phyloP scores from a whole-genome alignment of 2,113 vertebrate genomes.

The Apodemus sylvaticus region DNA sequence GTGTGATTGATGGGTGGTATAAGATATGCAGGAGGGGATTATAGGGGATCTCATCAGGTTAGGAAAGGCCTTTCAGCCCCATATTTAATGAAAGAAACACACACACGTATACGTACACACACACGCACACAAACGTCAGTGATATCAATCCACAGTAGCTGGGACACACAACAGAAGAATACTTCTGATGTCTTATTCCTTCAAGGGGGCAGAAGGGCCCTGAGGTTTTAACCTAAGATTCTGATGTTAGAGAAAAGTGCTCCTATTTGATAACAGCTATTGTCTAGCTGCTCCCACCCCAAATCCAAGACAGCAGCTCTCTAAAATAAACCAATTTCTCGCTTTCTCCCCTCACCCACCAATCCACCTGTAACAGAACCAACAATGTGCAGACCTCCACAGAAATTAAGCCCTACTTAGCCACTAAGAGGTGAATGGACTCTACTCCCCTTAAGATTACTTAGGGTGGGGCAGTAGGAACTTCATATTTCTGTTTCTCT shows the following conservation, averaged over 20 bases:
- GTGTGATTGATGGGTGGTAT: not conserved
- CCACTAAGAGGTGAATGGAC: conserved; percentile 30
- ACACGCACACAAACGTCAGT: conserved; percentile 18
- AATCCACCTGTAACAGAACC: conserved; percentile 57
- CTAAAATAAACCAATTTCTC: conserved; percentile 46
- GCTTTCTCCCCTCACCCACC: not conserved
- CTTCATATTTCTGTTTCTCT: conserved; percentile 46
- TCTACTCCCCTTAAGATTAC: conserved; percentile 54
- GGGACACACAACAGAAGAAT: conserved; percentile 45
- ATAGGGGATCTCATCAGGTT: not conserved
- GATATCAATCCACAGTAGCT: conserved; percentile 66
- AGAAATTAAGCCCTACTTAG: conserved; percentile 45
- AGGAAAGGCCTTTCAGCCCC: conserved; percentile 41
- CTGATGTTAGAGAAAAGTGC: conserved; percentile 16
- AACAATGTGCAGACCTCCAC: conserved; percentile 49
- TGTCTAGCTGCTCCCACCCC: not conserved
- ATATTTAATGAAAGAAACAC: conserved; percentile 16
- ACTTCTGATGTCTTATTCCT: conserved; percentile 31
- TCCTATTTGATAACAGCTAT: conserved; percentile 29
- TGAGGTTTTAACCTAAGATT: conserved; percentile 7
- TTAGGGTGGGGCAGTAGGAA: conserved; percentile 19
- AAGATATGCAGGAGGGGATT: conserved; percentile 24
- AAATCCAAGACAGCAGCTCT: conserved; percentile 52
- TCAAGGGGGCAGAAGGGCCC: not conserved
- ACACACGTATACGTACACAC: conserved; percentile 18